phyloP scores from a whole-genome alignment of 2,888 invertebrate genomes.

The Synanthedon formicaeformis region DNA sequence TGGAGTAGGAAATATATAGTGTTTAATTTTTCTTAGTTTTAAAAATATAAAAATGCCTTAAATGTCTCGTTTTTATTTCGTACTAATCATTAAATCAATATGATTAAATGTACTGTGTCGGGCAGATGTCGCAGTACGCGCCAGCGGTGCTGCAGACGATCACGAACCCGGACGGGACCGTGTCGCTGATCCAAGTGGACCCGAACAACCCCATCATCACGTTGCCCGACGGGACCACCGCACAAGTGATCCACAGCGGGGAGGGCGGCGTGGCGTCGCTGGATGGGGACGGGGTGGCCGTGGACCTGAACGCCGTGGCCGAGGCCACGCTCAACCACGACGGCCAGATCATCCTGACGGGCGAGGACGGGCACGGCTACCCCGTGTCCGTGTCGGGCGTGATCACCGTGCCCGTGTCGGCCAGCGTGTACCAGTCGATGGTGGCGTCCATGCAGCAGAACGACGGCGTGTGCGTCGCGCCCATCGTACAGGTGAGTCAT shows the following conservation, averaged over 20 bases:
- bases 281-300: slow-evolving; percentile 82
- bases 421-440: slow-evolving; percentile 96
- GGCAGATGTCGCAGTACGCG: slow-evolving; percentile 77
- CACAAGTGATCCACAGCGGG: slow-evolving; percentile 76
- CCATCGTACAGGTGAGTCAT: slow-evolving; percentile 79
- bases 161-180: slow-evolving; percentile 95
- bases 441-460: slow-evolving; percentile 89
- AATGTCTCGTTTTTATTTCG: no score
- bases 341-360: slow-evolving; percentile 94
- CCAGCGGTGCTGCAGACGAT: slow-evolving; percentile 95
- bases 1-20: no score
- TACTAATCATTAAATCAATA: no score
- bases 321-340: slow-evolving; percentile 92
- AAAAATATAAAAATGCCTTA: not conserved
- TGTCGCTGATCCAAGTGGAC: slow-evolving; percentile 95
- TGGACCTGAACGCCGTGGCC: slow-evolving; percentile 89
- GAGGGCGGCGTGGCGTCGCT: slow-evolving; percentile 77
- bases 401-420: slow-evolving; percentile 94
- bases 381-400: slow-evolving; percentile 91
- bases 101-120: not conserved
- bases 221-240: slow-evolving; percentile 94
- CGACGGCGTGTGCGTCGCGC: slow-evolving; percentile 87
- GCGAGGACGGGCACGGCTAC: slow-evolving; percentile 92
- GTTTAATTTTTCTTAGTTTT: no score
- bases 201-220: slow-evolving; percentile 95